phyloP scores from a whole-genome alignment of 2,797 vertebrate species.

The Sardinella longiceps region DNA sequence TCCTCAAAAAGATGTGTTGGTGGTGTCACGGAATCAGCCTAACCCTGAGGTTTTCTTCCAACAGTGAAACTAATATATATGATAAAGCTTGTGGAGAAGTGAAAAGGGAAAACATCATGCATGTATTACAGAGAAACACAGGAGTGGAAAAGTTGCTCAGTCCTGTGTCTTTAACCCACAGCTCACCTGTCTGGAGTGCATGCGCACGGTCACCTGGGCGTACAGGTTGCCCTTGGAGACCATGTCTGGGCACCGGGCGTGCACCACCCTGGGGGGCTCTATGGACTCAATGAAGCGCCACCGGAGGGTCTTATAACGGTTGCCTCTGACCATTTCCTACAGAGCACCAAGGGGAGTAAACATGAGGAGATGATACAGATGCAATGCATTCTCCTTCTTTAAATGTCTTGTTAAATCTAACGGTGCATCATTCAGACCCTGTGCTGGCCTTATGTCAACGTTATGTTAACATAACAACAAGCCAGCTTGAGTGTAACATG shows the following conservation, averaged over 20 bases:
- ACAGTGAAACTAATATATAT: background rate
- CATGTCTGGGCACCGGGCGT: conserved; percentile 81
- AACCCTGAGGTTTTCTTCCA: no score
- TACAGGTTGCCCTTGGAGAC: conserved; percentile 84
- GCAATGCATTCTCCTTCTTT: background rate
- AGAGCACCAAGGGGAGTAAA: background rate
- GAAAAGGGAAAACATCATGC: no score
- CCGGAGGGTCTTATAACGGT: conserved; percentile 84
- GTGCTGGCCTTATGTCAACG: no score
- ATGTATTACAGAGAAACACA: background rate
- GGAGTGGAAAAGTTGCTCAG: background rate
- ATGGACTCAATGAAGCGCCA: conserved; percentile 89
- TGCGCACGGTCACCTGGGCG: conserved; percentile 89
- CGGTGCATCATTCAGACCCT: no score
- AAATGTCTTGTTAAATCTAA: no score
- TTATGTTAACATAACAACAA: no score
- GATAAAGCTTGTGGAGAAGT: background rate
- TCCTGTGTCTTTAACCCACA: background rate
- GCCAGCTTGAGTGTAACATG: no score
- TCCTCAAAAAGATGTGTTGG: no score
- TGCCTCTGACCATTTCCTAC: conserved; percentile 91
- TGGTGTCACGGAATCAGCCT: no score
- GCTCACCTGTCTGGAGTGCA: conserved; percentile 90
- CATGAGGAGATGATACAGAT: background rate
- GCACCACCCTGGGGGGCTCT: conserved; percentile 85